Evolutionary conservation across 1,140 invertebrate species (phyloP).

Genomic region (Drosophila murphyi): DNA sequence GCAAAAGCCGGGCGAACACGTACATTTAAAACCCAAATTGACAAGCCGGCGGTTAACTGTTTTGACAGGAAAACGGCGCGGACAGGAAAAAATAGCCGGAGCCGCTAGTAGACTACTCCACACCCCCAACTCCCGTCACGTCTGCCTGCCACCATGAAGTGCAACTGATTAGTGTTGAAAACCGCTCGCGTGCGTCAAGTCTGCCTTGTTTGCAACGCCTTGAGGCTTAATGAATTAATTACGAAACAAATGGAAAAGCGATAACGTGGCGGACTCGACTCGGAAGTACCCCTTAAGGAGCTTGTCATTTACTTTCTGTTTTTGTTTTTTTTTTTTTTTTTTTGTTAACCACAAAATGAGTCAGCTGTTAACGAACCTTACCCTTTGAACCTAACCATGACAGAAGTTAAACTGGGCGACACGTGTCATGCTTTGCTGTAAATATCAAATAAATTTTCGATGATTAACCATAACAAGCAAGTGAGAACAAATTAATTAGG

Average conservation of each 20-base stretch:
- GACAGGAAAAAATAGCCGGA: neutral
- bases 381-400: neutral
- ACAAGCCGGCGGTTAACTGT: constrained; percentile 54
- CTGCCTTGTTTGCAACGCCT: constrained; percentile 44
- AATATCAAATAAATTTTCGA: constrained; percentile 21
- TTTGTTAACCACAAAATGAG: neutral
- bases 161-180: constrained; percentile 66
- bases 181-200: constrained; percentile 47
- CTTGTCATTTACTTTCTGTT: neutral
- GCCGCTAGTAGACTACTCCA: neutral
- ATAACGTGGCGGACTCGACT: neutral
- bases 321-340: neutral
- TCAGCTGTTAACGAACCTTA: neutral
- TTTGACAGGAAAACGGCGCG: constrained; percentile 50
- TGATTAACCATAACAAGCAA: constrained; percentile 41
- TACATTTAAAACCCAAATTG: constrained; percentile 57
- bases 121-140: neutral
- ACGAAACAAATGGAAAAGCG: constrained; percentile 25
- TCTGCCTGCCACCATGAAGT: constrained; percentile 27
- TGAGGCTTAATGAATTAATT: constrained; percentile 65
- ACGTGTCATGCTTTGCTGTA: neutral
- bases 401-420: neutral
- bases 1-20: constrained; percentile 28
- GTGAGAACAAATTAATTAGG: constrained; percentile 52
- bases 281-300: constrained; percentile 9